phyloP scores from a whole-genome alignment of 2,888 invertebrate genomes.

The Philereme transversata region DNA sequence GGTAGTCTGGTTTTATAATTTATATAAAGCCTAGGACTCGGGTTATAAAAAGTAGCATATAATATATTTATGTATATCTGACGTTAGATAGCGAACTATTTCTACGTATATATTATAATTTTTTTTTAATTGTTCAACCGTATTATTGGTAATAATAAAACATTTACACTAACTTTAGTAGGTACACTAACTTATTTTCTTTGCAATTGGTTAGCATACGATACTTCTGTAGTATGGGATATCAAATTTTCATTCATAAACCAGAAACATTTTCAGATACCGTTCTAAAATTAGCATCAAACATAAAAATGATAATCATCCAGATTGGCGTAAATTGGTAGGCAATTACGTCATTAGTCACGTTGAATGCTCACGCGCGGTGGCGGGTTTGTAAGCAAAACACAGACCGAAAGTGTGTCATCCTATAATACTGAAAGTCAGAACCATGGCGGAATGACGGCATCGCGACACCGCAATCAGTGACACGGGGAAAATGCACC shows the following conservation, averaged over 20 bases:
- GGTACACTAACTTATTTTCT: too few relatives aligned
- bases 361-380: conserved; percentile 9
- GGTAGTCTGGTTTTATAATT: not conserved
- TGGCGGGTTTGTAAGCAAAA: conserved; percentile 38
- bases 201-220: too few relatives aligned
- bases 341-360: conserved; percentile 21
- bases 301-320: not conserved
- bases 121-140: too few relatives aligned
- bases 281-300: not conserved
- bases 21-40: too few relatives aligned
- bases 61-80: too few relatives aligned
- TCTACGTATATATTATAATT: too few relatives aligned
- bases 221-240: too few relatives aligned
- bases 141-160: too few relatives aligned
- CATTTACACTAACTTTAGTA: too few relatives aligned
- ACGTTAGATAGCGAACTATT: too few relatives aligned
- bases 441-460: conserved; percentile 39
- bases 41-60: too few relatives aligned
- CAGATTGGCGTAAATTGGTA: conserved; percentile 11
- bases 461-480: conserved; percentile 53
- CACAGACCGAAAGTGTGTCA: conserved; percentile 62
- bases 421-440: conserved; percentile 55
- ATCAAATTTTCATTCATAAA: too few relatives aligned
- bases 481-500: conserved; percentile 37
- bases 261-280: not conserved